Evolutionary conservation across 2,888 invertebrate genomes (phyloP).

Genomic region (Hirudinaria manillensis): DNA sequence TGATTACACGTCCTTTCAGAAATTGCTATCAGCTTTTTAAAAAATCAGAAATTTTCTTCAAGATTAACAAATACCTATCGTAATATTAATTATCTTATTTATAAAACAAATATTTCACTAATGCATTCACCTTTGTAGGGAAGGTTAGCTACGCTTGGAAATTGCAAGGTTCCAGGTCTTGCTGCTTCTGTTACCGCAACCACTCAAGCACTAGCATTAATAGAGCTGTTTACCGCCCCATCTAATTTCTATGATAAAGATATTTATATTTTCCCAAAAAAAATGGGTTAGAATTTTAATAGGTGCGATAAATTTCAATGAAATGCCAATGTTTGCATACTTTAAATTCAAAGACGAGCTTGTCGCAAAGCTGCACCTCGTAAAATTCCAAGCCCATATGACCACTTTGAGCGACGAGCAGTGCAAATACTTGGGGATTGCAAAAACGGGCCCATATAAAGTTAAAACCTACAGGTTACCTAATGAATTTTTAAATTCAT

Average conservation of each 20-base stretch:
- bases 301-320: not conserved
- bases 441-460: slow-evolving; percentile 95
- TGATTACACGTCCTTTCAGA: too few species aligned
- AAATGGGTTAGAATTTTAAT: slow-evolving; percentile 71
- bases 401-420: slow-evolving; percentile 92
- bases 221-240: slow-evolving; percentile 93
- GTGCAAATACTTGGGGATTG: slow-evolving; percentile 91
- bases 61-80: not conserved
- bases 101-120: too few species aligned
- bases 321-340: not conserved
- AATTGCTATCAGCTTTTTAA: not conserved
- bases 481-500: not conserved
- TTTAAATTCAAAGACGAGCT: slow-evolving; percentile 71
- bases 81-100: not conserved
- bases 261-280: slow-evolving; percentile 92
- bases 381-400: slow-evolving; percentile 92
- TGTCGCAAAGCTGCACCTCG: slow-evolving; percentile 90
- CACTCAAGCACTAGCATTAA: slow-evolving; percentile 90
- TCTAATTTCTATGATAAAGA: slow-evolving; percentile 88
- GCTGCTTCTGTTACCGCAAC: slow-evolving; percentile 88
- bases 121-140: slow-evolving; percentile 22
- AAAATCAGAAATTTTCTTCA: not conserved
- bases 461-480: slow-evolving; percentile 88
- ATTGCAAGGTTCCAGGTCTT: slow-evolving; percentile 72
- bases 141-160: slow-evolving; percentile 78